These are phyloP conservation scores for Onthophagus sagittarius DNA, from an alignment of 2,888 invertebrate genomes.

Conservation along the genomic window DNA sequence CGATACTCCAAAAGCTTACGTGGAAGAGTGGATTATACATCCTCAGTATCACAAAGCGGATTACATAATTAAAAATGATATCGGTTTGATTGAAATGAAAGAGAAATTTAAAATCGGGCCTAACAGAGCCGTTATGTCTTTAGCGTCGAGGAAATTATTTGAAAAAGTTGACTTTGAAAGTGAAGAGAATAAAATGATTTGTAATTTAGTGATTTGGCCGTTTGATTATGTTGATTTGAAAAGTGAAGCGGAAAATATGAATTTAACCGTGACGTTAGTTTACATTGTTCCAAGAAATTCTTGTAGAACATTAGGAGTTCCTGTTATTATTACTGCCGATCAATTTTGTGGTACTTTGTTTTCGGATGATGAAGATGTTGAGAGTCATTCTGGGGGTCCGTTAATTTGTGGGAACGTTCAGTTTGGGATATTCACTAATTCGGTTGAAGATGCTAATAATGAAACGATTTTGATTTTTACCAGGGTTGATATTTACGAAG, in stretches of 20 bases:
- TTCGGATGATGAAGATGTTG: background rate
- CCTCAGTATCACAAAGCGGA: background rate
- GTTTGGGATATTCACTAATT: background rate
- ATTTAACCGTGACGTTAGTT: background rate
- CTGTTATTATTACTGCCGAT: background rate
- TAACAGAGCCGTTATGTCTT: background rate
- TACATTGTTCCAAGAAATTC: background rate
- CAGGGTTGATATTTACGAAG: background rate
- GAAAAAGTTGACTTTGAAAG: background rate
- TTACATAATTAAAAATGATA: background rate
- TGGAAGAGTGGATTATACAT: background rate
- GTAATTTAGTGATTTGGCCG: background rate
- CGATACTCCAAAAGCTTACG: background rate
- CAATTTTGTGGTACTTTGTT: constrained; percentile 1
- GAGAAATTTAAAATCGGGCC: background rate
- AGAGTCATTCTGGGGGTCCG: background rate
- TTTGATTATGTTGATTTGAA: constrained; percentile 3
- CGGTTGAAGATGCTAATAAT: background rate
- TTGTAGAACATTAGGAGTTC: background rate
- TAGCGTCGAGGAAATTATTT: background rate
- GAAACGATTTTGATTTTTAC: background rate
- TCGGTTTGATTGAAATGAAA: constrained; percentile 2
- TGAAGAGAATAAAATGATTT: background rate
- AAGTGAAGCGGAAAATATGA: background rate
- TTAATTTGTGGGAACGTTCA: constrained; percentile 3